Conservation (phyloP, 2,113 vertebrate species). For the Eretmochelys imbricata region DNA sequence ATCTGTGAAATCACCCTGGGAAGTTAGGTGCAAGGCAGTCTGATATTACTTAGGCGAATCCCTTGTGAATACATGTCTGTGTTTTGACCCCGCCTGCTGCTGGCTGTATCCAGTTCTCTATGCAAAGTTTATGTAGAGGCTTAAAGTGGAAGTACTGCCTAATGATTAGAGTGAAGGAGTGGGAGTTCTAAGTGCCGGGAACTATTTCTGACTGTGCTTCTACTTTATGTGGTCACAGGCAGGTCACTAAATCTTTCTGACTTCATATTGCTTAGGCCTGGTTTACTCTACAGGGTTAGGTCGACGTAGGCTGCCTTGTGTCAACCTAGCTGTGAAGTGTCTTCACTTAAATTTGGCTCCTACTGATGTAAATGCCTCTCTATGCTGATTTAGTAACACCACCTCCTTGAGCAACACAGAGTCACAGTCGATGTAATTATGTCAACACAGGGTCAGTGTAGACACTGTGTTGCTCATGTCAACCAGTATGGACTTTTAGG, state of each 20-base stretch:
- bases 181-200: background rate
- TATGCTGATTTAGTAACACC: background rate
- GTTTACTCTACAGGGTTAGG: background rate
- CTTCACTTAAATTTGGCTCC: background rate
- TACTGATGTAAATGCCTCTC: background rate
- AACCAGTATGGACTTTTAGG: background rate
- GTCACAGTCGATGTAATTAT: background rate
- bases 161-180: background rate
- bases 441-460: background rate
- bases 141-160: conserved; percentile 42
- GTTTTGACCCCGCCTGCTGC: conserved; percentile 56
- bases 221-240: conserved; percentile 29
- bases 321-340: background rate
- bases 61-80: conserved; percentile 38
- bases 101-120: background rate
- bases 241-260: background rate
- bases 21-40: conserved; percentile 46
- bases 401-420: no score
- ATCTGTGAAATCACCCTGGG: conserved; percentile 52
- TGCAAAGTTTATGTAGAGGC: conserved; percentile 44
- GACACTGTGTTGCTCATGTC: background rate
- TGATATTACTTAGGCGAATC: conserved; percentile 51
- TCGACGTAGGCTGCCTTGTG: background rate
- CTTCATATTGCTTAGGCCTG: background rate
- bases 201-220: conserved; percentile 39